phyloP scores from a whole-genome alignment of 1,140 invertebrate genomes.

The Lordiphosa stackelbergi region DNA sequence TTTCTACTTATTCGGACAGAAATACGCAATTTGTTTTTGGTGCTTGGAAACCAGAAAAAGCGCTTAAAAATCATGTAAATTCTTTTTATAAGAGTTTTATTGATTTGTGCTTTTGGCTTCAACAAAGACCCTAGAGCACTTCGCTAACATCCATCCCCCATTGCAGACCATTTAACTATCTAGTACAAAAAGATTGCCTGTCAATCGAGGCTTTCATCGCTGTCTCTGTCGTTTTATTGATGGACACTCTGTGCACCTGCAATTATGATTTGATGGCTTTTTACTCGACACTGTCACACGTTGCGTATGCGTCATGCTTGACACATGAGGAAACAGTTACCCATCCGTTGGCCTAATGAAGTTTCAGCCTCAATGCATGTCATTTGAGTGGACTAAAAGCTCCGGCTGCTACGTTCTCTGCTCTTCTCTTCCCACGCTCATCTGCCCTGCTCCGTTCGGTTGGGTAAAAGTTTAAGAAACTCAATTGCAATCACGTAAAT shows the following conservation, averaged over 20 bases:
- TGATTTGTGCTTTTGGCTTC: too few relatives aligned
- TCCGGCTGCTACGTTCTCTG: slow-evolving; percentile 1
- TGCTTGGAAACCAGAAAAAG: too few relatives aligned
- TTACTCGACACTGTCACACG: slow-evolving; percentile 26
- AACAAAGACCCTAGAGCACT: too few relatives aligned
- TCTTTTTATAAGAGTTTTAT: too few relatives aligned
- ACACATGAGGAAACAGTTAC: slow-evolving; percentile 12
- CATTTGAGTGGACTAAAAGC: slow-evolving; percentile 32
- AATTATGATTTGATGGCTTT: slow-evolving; percentile 54
- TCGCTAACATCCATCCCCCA: too few relatives aligned
- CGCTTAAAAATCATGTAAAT: too few relatives aligned
- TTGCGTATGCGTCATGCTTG: slow-evolving; percentile 38
- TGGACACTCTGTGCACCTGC: slow-evolving; percentile 34
- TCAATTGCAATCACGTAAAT: slow-evolving; percentile 59
- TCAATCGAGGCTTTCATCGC: slow-evolving; percentile 7
- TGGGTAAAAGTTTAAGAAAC: slow-evolving; percentile 32
- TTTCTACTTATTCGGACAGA: too few relatives aligned
- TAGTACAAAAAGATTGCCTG: slow-evolving; percentile 11
- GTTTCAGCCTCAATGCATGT: slow-evolving; percentile 33
- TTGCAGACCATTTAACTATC: too few relatives aligned
- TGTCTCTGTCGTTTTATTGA: slow-evolving; percentile 31
- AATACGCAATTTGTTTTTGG: too few relatives aligned
- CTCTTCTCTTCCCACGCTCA: slow-evolving; percentile 1
- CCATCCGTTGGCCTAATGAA: slow-evolving; percentile 18
- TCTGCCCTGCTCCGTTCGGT: not conserved